A percentile compares a stretch with the other conserved stretches of the same genome.
phyloP scores from a whole-genome alignment of 2,888 invertebrate genomes.

The Chrysina gloriosa region DNA sequence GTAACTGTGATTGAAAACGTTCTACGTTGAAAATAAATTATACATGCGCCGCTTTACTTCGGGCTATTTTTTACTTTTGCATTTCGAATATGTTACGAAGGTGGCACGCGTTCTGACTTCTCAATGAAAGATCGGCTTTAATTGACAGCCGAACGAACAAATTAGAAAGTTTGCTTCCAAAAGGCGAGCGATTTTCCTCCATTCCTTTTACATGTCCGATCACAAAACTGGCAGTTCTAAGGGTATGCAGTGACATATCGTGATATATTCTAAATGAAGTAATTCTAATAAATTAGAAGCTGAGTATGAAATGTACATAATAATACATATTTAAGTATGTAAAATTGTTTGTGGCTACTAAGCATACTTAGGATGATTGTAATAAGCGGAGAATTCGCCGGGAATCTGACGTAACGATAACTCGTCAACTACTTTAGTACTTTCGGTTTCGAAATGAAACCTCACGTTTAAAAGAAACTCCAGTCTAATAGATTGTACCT shows the following conservation, averaged over 20 bases:
- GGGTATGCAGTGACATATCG: neutral
- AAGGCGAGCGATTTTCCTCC: neutral
- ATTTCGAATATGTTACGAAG: neutral
- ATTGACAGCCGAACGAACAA: conserved; percentile 30
- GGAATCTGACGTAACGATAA: no score
- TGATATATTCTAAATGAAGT: conserved; percentile 8
- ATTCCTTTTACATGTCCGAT: conserved; percentile 25
- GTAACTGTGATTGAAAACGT: neutral
- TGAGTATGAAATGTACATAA: no score
- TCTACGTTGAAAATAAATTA: neutral
- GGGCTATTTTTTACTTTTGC: conserved; percentile 7
- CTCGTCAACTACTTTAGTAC: no score
- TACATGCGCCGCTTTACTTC: conserved; percentile 13
- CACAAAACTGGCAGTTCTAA: conserved; percentile 15
- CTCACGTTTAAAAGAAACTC: no score
- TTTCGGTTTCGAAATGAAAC: no score
- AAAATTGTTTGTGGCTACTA: no score
- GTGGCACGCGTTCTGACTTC: conserved; percentile 10
- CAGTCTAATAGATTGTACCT: no score
- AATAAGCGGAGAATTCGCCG: no score
- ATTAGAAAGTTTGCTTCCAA: conserved; percentile 27
- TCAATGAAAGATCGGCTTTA: conserved; percentile 4
- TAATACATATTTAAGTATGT: no score
- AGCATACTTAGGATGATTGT: no score
- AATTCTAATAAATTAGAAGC: neutral